Evolutionary conservation across 2,797 vertebrate genomes (phyloP).

Genomic region (Melanitta fusca): DNA sequence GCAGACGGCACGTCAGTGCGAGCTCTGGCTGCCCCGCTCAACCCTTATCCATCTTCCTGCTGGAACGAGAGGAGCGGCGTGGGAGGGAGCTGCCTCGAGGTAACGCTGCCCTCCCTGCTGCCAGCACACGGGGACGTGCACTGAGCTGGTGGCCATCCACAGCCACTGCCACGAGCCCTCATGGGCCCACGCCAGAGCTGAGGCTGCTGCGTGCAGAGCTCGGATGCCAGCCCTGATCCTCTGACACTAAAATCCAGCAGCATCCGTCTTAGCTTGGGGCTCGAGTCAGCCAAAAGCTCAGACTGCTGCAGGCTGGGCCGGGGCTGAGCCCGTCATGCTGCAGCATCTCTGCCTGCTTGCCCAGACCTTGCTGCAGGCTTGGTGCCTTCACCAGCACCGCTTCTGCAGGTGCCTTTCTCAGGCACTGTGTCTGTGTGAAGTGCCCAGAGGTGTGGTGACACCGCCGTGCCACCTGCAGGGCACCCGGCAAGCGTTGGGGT

Average conservation of each 20-base stretch:
- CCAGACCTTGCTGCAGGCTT: neutral
- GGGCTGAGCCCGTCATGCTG: neutral
- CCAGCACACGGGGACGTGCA: no score
- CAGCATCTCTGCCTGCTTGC: neutral
- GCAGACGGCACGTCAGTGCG: neutral
- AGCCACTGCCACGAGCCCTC: neutral
- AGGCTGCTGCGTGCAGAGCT: neutral
- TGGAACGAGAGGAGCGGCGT: neutral
- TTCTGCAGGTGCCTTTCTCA: fast-evolving
- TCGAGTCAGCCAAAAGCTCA: no score
- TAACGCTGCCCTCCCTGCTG: neutral
- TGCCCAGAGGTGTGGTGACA: neutral
- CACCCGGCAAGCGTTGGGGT: fast-evolving
- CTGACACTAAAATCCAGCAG: neutral
- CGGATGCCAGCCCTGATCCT: neutral
- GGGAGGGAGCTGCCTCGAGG: neutral
- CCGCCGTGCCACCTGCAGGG: fast-evolving
- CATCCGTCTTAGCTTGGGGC: neutral
- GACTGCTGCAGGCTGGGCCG: neutral
- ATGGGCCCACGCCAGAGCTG: neutral
- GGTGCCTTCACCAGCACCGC: neutral
- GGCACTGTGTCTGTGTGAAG: neutral
- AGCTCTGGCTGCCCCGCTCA: neutral
- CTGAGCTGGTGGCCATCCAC: neutral
- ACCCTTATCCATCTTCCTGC: conserved; percentile 13